phyloP scores from a whole-genome alignment of 2,888 invertebrate species.

The Parelbella ahira region DNA sequence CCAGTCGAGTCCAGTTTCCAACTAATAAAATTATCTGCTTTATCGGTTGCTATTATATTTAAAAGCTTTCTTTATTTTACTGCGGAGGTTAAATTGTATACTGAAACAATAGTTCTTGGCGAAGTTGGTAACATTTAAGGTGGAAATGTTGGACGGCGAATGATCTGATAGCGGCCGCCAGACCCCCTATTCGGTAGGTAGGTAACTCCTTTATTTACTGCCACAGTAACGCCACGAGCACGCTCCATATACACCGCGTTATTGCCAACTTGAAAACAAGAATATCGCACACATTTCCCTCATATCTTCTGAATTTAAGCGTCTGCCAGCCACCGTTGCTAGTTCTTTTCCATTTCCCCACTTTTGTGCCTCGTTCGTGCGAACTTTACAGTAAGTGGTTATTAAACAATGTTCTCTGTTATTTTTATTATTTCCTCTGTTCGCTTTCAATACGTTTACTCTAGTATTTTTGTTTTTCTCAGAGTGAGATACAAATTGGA shows the following conservation, averaged over 20 bases:
- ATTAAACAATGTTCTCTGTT: constrained; percentile 11
- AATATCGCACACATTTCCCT: constrained; percentile 72
- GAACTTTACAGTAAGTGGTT: constrained; percentile 18
- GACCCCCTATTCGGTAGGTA: constrained; percentile 52
- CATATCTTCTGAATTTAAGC: constrained; percentile 69
- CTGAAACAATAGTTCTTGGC: constrained; percentile 19
- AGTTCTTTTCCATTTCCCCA: constrained; percentile 51
- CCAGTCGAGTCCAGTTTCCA: too few species aligned
- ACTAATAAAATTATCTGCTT: too few species aligned
- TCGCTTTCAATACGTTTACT: constrained; percentile 6
- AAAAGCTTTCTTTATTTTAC: too few species aligned
- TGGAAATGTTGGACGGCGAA: constrained; percentile 43
- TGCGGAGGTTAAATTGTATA: too few species aligned
- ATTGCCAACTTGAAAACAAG: constrained; percentile 78
- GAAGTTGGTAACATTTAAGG: constrained; percentile 24
- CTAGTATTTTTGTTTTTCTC: constrained; percentile 5
- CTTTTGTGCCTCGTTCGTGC: constrained; percentile 29
- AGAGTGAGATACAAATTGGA: constrained; percentile 13
- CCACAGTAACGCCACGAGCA: constrained; percentile 74
- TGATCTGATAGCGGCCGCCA: constrained; percentile 56
- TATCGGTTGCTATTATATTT: too few species aligned
- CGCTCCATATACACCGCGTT: constrained; percentile 74
- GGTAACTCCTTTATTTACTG: constrained; percentile 63
- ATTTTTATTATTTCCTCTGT: constrained; percentile 8
- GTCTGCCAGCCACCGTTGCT: constrained; percentile 60